Conservation (phyloP, 2,888 invertebrate species). For the Heliconius cydno region DNA sequence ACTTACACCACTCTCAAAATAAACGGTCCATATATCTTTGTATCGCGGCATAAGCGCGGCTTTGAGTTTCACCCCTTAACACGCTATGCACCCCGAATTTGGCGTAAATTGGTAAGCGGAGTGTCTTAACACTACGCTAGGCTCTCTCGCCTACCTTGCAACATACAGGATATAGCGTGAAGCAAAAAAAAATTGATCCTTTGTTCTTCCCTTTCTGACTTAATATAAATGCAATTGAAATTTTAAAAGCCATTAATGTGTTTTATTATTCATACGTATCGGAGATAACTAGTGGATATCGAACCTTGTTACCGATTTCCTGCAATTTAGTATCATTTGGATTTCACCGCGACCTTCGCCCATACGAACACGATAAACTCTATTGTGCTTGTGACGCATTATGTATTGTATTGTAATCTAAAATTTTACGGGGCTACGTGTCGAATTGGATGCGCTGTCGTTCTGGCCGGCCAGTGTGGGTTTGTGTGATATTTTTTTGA, state of each 20-base stretch:
- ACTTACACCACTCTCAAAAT: too few species aligned
- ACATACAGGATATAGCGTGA: too few species aligned
- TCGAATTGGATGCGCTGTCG: slow-evolving; percentile 4
- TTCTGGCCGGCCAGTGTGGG: not conserved
- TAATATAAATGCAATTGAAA: not conserved
- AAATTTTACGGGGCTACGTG: slow-evolving; percentile 24
- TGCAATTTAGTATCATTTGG: slow-evolving; percentile 40
- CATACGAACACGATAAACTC: slow-evolving; percentile 38
- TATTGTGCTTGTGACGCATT: slow-evolving; percentile 36
- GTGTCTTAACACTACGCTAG: too few species aligned
- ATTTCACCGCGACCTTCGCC: slow-evolving; percentile 42
- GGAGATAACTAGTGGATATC: slow-evolving; percentile 31
- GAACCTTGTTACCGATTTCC: slow-evolving; percentile 31
- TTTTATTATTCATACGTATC: not conserved
- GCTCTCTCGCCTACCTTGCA: too few species aligned
- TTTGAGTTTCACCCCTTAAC: too few species aligned
- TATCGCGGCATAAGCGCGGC: not conserved
- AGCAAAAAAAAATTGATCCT: not conserved
- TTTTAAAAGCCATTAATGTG: not conserved
- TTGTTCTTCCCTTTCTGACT: not conserved
- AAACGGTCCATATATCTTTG: too few species aligned
- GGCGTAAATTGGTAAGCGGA: too few species aligned
- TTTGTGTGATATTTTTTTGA: not conserved
- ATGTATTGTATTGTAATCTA: slow-evolving; percentile 38
- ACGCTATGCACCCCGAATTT: too few species aligned